Evolutionary conservation across 1,140 invertebrate genomes (phyloP).

Genomic region (Triops cancriformis): DNA sequence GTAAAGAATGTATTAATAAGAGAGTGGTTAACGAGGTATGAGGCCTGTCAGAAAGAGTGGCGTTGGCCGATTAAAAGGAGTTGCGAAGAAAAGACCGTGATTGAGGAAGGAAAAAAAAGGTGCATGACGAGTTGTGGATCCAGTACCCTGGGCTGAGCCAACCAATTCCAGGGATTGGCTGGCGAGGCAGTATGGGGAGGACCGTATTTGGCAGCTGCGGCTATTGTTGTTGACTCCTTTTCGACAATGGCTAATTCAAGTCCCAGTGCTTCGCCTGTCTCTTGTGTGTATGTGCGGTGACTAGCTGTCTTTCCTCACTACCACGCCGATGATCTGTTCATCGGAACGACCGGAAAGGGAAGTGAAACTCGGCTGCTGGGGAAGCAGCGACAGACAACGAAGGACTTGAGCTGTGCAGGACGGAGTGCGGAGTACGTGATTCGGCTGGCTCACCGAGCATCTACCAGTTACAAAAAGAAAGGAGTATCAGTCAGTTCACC

Average conservation of each 20-base stretch:
- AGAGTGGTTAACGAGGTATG: no score
- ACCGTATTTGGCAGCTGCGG: conserved; percentile 8
- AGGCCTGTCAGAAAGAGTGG: no score
- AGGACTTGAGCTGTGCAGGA: not conserved
- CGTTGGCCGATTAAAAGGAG: no score
- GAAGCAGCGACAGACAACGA: not conserved
- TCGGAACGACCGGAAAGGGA: not conserved
- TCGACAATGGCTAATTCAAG: not conserved
- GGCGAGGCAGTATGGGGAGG: not conserved
- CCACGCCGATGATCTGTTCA: conserved; percentile 5
- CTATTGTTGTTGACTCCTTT: conserved; percentile 7
- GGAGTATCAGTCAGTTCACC: not conserved
- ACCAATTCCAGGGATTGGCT: conserved; percentile 4
- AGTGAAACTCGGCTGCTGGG: not conserved
- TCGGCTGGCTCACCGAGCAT: not conserved
- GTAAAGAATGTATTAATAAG: no score
- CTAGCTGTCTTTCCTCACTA: conserved; percentile 1
- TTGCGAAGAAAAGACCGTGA: no score
- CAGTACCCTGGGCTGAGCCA: not conserved
- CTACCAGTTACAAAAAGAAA: conserved; percentile 6
- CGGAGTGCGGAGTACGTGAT: not conserved
- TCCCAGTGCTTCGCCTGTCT: not conserved
- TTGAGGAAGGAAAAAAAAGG: no score
- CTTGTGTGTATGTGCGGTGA: conserved; percentile 1
- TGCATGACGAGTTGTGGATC: not conserved